Conservation (phyloP, 2,888 invertebrate genomes). For the Heliothis peltigera region DNA sequence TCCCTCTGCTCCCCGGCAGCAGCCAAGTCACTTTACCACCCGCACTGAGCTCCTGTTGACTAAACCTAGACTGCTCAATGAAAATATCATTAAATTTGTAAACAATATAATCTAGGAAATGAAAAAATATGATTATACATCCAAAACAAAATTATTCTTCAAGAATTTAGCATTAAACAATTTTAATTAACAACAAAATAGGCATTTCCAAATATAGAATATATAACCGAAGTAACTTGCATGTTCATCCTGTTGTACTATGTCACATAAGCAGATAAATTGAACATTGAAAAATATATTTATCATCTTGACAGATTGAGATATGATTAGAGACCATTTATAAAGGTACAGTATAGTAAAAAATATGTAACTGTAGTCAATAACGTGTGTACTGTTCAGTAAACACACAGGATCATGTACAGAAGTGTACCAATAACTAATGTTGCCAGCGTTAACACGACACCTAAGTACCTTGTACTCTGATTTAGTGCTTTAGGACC, state of each 20-base stretch:
- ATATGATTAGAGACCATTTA: slow-evolving; percentile 31
- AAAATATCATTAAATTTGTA: slow-evolving; percentile 47
- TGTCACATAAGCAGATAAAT: slow-evolving; percentile 15
- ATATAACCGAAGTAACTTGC: slow-evolving; percentile 25
- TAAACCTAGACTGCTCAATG: slow-evolving; percentile 40
- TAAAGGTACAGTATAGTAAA: slow-evolving; percentile 39
- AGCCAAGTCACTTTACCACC: slow-evolving; percentile 1
- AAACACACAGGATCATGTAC: slow-evolving; percentile 38
- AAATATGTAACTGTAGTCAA: slow-evolving; percentile 51
- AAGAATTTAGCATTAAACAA: slow-evolving; percentile 35
- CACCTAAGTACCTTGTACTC: slow-evolving; percentile 63
- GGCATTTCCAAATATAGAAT: slow-evolving; percentile 24
- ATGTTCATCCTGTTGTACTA: slow-evolving; percentile 30
- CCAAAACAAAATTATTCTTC: slow-evolving; percentile 33
- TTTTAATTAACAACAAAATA: slow-evolving; percentile 42
- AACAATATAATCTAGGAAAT: slow-evolving; percentile 40
- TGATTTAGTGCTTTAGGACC: slow-evolving; percentile 56
- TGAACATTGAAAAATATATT: slow-evolving; percentile 41
- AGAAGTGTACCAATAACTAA: slow-evolving; percentile 13
- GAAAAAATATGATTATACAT: slow-evolving; percentile 34
- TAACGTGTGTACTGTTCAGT: slow-evolving; percentile 43
- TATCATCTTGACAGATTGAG: slow-evolving; percentile 28
- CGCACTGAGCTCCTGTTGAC: slow-evolving; percentile 13
- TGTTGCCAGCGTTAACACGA: slow-evolving; percentile 36
- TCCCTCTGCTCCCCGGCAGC: slow-evolving; percentile 23